These are phyloP conservation scores for Oreochromis spilurus DNA, from an alignment of 2,113 vertebrate species.

Conservation along the genomic window DNA sequence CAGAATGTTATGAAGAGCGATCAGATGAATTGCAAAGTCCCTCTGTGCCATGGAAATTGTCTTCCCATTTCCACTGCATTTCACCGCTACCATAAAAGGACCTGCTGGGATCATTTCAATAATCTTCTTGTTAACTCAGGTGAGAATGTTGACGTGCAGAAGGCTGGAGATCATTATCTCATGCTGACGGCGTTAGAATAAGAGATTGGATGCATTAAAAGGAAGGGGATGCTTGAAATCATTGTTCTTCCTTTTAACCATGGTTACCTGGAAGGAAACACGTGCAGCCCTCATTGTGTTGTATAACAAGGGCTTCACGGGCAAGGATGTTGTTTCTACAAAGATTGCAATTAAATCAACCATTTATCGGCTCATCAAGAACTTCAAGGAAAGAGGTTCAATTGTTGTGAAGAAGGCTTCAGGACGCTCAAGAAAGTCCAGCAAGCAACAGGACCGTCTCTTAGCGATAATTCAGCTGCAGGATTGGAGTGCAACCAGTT, in stretches of 20 bases:
- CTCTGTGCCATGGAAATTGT: neutral
- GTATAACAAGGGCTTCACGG: neutral
- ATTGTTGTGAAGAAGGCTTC: neutral
- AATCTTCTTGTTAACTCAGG: neutral
- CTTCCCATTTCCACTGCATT: neutral
- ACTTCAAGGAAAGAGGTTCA: neutral
- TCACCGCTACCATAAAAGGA: neutral
- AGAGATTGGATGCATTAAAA: neutral
- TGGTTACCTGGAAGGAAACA: neutral
- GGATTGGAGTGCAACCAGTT: neutral
- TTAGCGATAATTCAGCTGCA: neutral
- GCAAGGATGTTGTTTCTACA: neutral
- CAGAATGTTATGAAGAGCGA: neutral
- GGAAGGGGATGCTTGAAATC: neutral
- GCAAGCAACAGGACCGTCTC: rapidly evolving
- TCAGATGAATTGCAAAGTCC: neutral
- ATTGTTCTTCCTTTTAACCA: neutral
- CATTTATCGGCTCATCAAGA: neutral
- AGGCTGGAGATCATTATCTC: neutral
- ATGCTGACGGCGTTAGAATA: neutral
- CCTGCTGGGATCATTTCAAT: neutral
- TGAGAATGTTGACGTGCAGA: neutral
- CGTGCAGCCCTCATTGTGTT: neutral
- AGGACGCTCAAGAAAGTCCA: neutral
- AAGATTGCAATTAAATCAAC: neutral